These are phyloP conservation scores for Smittia sp. DNA, from an alignment of 2,888 invertebrate genomes.

Conservation along the genomic window DNA sequence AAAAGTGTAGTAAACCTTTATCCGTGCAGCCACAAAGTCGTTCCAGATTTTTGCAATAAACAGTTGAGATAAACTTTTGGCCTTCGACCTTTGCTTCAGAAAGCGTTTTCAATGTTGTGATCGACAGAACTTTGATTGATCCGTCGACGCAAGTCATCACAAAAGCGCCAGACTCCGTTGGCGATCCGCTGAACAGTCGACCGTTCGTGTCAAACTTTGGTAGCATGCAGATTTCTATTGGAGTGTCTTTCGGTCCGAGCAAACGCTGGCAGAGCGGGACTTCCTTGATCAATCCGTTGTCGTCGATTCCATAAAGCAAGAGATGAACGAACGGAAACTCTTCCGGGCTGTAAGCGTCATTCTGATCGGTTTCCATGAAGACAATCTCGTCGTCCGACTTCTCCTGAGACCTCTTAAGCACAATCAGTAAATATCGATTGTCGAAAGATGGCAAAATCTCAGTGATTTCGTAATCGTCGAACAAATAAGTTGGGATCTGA, in stretches of 20 bases:
- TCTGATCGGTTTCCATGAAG: conserved; percentile 54
- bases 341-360: conserved; percentile 42
- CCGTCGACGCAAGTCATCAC: conserved; percentile 75
- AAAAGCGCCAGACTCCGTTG: conserved; percentile 57
- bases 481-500: conserved; percentile 55
- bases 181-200: conserved; percentile 44
- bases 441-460: conserved; percentile 69
- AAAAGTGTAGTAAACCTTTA: conserved; percentile 78
- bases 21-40: conserved; percentile 80
- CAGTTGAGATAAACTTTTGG: conserved; percentile 74
- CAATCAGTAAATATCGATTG: conserved; percentile 65
- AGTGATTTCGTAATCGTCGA: conserved; percentile 56
- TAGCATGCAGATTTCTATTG: conserved; percentile 67
- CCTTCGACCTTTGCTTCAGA: conserved; percentile 67
- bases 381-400: conserved; percentile 50
- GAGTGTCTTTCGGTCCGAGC: conserved; percentile 63
- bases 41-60: conserved; percentile 85
- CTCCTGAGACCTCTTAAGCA: conserved; percentile 49
- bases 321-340: conserved; percentile 41
- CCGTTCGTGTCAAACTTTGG: conserved; percentile 57
- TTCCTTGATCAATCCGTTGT: conserved; percentile 53
- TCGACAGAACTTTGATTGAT: conserved; percentile 66
- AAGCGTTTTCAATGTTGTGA: conserved; percentile 67
- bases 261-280: conserved; percentile 63
- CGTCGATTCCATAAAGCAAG: conserved; percentile 42